Evolutionary conservation across 2,797 vertebrate species (phyloP), one percentile per base, ranked within the genome.

Genomic region (Botia kubotai): DNA sequence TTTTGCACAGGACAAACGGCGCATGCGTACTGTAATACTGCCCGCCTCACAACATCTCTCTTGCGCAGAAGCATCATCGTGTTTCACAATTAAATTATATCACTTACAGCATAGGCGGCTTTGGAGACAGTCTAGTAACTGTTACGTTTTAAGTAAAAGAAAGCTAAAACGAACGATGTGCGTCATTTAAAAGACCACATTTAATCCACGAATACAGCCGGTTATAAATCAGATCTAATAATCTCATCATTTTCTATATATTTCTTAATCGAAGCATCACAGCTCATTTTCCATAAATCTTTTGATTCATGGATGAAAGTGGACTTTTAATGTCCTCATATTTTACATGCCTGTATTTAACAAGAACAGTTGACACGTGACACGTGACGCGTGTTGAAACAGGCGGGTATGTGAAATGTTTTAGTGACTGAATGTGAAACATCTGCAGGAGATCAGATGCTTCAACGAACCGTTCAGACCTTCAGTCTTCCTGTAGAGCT

Each of bases 1-100:
- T 93, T 93, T 94, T 93, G 89, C 92, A 93, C 89, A 50, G 90
- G 89, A 93, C 92, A 91, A 91, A 91, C 80, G 72, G 85, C 85
- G 83, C 85, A 79, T 85, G 75, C 74, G 77, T 75, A 72, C 82
- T 83, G 88, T 84, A 85, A 88, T 86, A 87, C 83, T 77, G 88
- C 84, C 63, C 71, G 21, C 16, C 43, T 74, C 78, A 26, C 23
- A 26, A 1, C 23, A 26, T 26, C 23, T 26, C 23, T 26, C 1
- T 26, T 26, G 23, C 23, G 23, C 23, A 26, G 23, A 2, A 26
- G 23, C 23, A 26, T 26, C 23, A 26, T 26, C 23, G 23, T 26
- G 23, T 26, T 26, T 26, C 23, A 26, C 23, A 26, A 26, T 26
- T 26, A 26, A 26, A 26, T 26, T 26, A 26, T 26, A 26, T 26